Evolutionary conservation across 2,888 invertebrate species (phyloP), one percentile per base, ranked within the genome.

Genomic region (Cataglyphis rosenhaueri): DNA sequence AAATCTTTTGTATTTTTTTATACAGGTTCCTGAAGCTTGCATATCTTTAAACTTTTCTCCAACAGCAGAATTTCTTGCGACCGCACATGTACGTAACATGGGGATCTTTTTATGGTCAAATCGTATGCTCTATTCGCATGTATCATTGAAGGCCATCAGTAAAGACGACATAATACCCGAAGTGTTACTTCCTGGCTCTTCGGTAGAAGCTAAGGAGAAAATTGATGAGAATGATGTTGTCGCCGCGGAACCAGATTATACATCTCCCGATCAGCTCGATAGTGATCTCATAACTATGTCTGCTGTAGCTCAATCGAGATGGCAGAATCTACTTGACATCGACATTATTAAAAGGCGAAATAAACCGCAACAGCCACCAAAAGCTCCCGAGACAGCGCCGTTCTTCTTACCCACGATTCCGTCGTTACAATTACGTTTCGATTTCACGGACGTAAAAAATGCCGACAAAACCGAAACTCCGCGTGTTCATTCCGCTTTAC

Each of bases 81-180:
- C 99, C 0, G 96, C 97, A 0, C 99, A 99, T 92, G 97, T 97
- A 0, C 97, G 98, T 85, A 97, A 98, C 92, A 95, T 99, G 29
- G 99, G 99, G 0, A 96, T 99, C 76, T 98, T 97, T 93, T 95
- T 99, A 52, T 99, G 99, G 99, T 97, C 98, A 0, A 99, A 99
- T 95, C 96, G 96, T 92, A 97, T 97, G 0, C 94, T 99, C 0
- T 99, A 98, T 94, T 96, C 97, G 74, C 97, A 97, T 92, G 95
- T 99, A 41, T 97, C 97, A 44, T 95, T 99, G 18, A 96, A 96
- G 91, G 97, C 98, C 5, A 81, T 94, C 10, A 95, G 96, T 76
- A 95, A 95, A 61, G 95, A 93, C 15, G 95, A 95, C 12, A 94
- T 95, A n/a, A 95, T 96, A 15, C 96, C 96, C 0, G 93, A 95